Base-by-base conservation (phyloP, 2,888 invertebrate genomes). In the Druceiella hillmani region DNA sequence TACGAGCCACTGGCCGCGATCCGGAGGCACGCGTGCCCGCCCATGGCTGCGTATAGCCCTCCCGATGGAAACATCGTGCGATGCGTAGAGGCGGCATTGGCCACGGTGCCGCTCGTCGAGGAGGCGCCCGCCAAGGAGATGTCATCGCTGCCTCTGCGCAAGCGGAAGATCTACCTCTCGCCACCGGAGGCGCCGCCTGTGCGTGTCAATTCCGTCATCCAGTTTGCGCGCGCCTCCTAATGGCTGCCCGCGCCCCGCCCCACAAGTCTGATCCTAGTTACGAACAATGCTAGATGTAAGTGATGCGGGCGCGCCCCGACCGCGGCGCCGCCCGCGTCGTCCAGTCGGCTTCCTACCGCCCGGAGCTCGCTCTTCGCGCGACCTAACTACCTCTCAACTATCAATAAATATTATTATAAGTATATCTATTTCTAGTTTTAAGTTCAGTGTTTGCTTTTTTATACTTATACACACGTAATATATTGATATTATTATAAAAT, bases 131-230 rank as follows among this genome's bases (percentile, higher is more conserved):
- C 52, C 3, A 61, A 58, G 10, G 64, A 61, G 22, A 61, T 59
- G 27, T 65, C 65, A 2, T 83, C 81, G 40, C 62, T 88, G 46
- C 89, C 89, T 3, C 79, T 84, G 3, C 74, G 88, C 41, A 90
- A 89, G 61, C 76, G 89, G 42, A 88, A 85, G 61, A 78, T 86
- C 75, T 88, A 80, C 59, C 75, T 76, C 61, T 81, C 63, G 68
- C 40, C 68, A 69, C 43, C 69, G 65, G 25, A 45, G 36, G 33
- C 46, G 9, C 34, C 44, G 7, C 44, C 61, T 38, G 58, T 66
- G 51, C 62, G 76, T 38, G 65, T 74, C 58, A 82, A 74, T 57
- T 88, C 90, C 3, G 91, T 91, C 32, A 91, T 90, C 57, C 88
- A 88, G 51, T 91, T 87, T 57, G 91, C 90, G 11, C 79, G 82